Conservation (phyloP, 2,888 invertebrate species). For the Argynnis bischoffii region DNA sequence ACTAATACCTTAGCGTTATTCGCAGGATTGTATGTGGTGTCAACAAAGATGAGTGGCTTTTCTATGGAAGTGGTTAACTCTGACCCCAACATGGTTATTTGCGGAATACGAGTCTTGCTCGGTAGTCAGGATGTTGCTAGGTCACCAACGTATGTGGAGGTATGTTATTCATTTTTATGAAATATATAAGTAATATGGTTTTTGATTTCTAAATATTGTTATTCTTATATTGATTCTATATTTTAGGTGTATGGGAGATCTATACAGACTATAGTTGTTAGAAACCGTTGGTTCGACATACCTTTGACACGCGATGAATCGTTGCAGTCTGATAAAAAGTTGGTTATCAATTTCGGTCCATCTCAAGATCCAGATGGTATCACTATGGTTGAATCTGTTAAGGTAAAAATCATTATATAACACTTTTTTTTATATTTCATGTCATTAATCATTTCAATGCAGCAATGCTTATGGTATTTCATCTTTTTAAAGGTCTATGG, state of each 20-base stretch:
- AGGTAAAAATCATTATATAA: conserved; percentile 75
- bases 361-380: conserved; percentile 94
- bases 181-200: not conserved
- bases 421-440: not conserved
- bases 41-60: conserved; percentile 95
- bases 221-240: conserved; percentile 18
- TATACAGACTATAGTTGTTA: conserved; percentile 86
- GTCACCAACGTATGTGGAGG: conserved; percentile 89
- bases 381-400: conserved; percentile 96
- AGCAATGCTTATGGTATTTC: not conserved
- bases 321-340: conserved; percentile 93
- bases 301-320: conserved; percentile 97
- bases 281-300: conserved; percentile 97
- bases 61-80: conserved; percentile 93
- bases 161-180: conserved; percentile 43
- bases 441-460: not conserved
- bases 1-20: not conserved
- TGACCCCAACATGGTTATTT: conserved; percentile 94
- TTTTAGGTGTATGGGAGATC: conserved; percentile 86
- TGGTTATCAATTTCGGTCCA: conserved; percentile 91
- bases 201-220: not conserved
- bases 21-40: conserved; percentile 93
- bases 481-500: conserved; percentile 85
- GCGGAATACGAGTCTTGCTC: conserved; percentile 92
- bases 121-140: conserved; percentile 92